A percentile compares a stretch with the other conserved stretches of the same genome.
Evolutionary conservation across 2,797 vertebrate genomes (phyloP).

Genomic region (Myotis findleyi): DNA sequence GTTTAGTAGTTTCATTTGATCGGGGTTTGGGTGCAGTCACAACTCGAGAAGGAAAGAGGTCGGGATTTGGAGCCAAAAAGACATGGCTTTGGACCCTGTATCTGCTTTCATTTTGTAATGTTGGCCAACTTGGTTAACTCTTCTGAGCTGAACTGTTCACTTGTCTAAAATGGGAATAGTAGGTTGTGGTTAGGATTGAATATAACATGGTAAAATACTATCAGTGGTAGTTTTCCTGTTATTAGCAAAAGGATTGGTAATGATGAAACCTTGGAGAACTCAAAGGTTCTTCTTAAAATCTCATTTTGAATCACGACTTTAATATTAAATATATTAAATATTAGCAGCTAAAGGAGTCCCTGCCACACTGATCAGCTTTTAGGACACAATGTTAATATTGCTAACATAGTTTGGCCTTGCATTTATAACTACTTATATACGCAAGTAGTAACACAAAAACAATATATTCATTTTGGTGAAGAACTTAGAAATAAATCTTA

Average conservation of each 20-base stretch:
- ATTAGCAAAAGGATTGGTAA: not conserved
- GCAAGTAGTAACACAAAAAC: not conserved
- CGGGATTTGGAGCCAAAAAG: not conserved
- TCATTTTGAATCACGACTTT: not conserved
- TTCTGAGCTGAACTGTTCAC: not conserved
- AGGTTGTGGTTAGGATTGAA: not conserved
- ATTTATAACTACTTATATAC: not conserved
- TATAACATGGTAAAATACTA: not conserved
- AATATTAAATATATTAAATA: not conserved
- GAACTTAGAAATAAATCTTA: not conserved
- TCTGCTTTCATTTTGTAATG: not conserved
- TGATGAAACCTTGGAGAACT: not conserved
- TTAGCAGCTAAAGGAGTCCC: not conserved
- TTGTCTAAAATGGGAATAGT: not conserved
- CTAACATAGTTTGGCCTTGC: not conserved
- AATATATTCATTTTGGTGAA: not conserved
- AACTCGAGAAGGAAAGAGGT: not conserved
- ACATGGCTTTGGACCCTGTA: not conserved
- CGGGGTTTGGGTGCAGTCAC: not conserved
- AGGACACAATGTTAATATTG: not conserved
- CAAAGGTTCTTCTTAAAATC: not conserved
- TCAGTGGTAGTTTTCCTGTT: not conserved
- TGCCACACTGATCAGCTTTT: not conserved
- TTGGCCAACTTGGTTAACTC: not conserved
- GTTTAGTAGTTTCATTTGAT: constrained; percentile 4